Evolutionary conservation across 2,888 invertebrate genomes (phyloP).

Genomic region (Isotomurus palustris): DNA sequence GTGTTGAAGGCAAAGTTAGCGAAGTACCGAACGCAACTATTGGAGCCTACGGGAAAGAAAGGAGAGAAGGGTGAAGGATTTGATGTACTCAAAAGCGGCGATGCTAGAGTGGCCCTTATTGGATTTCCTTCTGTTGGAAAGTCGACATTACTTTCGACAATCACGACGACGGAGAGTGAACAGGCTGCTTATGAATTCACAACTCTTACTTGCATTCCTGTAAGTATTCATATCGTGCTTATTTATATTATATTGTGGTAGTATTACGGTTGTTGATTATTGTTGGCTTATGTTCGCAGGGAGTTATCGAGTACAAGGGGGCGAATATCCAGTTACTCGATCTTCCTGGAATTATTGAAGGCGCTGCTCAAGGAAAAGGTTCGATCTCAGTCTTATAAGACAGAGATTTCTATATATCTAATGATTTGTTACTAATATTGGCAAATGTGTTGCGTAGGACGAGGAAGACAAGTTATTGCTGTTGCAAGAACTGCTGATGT

Average conservation of each 20-base stretch:
- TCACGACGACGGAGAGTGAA: constrained; percentile 95
- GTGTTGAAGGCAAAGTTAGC: constrained; percentile 94
- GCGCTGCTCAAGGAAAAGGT: constrained; percentile 77
- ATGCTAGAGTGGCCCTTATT: constrained; percentile 94
- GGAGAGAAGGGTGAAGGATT: constrained; percentile 93
- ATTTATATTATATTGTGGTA: no score
- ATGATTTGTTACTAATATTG: not conserved
- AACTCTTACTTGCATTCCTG: constrained; percentile 86
- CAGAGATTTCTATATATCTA: no score
- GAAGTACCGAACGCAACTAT: constrained; percentile 85
- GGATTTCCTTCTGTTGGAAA: constrained; percentile 99
- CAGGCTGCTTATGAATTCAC: constrained; percentile 98
- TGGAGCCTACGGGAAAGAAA: constrained; percentile 90
- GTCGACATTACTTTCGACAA: constrained; percentile 90
- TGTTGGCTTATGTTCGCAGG: constrained; percentile 61
- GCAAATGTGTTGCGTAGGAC: constrained; percentile 21
- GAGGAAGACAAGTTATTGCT: constrained; percentile 69
- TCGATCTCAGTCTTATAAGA: no score
- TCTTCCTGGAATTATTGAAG: constrained; percentile 99
- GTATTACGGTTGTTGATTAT: no score
- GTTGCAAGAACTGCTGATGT: constrained; percentile 97
- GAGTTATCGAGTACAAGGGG: constrained; percentile 96
- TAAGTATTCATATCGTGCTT: not conserved
- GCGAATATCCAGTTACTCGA: constrained; percentile 97
- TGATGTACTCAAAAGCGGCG: constrained; percentile 98